Percentiles rank a stretch among this genome's conserved stretches.
These are phyloP conservation scores for Mesorhabditis belari DNA, from an alignment of 2,888 invertebrate genomes.

Conservation along the genomic window DNA sequence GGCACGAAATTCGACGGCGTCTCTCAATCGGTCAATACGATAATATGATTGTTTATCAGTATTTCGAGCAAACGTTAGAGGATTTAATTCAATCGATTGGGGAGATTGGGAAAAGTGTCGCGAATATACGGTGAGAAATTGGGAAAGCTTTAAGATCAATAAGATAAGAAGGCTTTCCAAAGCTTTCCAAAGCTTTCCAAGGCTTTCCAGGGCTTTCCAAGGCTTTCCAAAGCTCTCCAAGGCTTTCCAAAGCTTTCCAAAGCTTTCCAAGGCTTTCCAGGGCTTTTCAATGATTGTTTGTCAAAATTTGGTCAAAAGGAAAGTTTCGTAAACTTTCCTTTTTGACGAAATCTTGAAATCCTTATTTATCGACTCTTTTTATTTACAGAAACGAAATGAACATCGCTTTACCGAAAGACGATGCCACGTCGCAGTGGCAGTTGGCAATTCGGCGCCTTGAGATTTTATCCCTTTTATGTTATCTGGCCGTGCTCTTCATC, in stretches of 20 bases:
- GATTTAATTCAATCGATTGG: conserved; percentile 35
- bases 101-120: conserved; percentile 36
- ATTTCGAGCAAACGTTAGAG: conserved; percentile 46
- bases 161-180: too few relatives aligned
- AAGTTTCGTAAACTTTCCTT: too few relatives aligned
- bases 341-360: too few relatives aligned
- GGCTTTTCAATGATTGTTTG: too few relatives aligned
- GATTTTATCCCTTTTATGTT: conserved; percentile 46
- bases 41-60: conserved; percentile 47
- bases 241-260: too few relatives aligned
- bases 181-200: too few relatives aligned
- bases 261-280: too few relatives aligned
- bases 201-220: too few relatives aligned
- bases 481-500: conserved; percentile 42
- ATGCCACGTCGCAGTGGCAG: conserved; percentile 40
- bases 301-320: too few relatives aligned
- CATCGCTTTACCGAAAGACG: conserved; percentile 20
- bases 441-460: conserved; percentile 46
- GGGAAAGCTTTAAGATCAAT: too few relatives aligned
- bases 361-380: not conserved
- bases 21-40: conserved; percentile 47
- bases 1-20: conserved; percentile 31
- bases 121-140: conserved; percentile 32
- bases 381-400: not conserved
- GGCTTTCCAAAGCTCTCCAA: too few relatives aligned